Conservation (phyloP, 2,797 vertebrate species). For the Anguilla anguilla region DNA sequence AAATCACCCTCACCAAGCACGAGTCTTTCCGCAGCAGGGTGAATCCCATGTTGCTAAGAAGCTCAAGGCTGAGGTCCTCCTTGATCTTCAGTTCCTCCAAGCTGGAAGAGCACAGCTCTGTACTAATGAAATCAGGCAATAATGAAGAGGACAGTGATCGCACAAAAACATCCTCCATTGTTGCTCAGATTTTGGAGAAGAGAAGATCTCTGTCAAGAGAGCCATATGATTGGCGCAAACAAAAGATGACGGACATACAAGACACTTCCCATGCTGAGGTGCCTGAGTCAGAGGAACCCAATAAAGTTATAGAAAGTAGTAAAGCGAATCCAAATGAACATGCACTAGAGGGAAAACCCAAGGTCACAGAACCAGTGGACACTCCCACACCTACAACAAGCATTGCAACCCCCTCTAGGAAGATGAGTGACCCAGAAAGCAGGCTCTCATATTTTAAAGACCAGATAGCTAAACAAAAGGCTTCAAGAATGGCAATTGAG, state of each 20-base stretch:
- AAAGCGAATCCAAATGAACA: constrained; percentile 44
- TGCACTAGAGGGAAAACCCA: constrained; percentile 39
- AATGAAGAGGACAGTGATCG: constrained; percentile 77
- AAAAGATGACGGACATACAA: constrained; percentile 48
- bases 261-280: constrained; percentile 29
- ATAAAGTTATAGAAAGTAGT: constrained; percentile 30
- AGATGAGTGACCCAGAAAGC: constrained; percentile 71
- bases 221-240: constrained; percentile 74
- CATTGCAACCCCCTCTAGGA: constrained; percentile 46
- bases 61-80: constrained; percentile 91
- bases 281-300: constrained; percentile 23
- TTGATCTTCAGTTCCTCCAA: constrained; percentile 95
- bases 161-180: constrained; percentile 81
- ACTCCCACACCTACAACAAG: constrained; percentile 28
- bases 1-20: constrained; percentile 77
- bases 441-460: constrained; percentile 77
- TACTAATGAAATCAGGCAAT: constrained; percentile 59
- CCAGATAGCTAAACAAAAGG: constrained; percentile 68
- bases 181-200: constrained; percentile 91
- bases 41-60: constrained; percentile 91
- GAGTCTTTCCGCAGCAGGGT: constrained; percentile 88
- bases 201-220: constrained; percentile 71
- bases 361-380: constrained; percentile 39
- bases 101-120: constrained; percentile 79
- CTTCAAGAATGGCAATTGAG: constrained; percentile 60